Conservation (phyloP, 2,888 invertebrate genomes). For the Plagodis dolabraria region DNA sequence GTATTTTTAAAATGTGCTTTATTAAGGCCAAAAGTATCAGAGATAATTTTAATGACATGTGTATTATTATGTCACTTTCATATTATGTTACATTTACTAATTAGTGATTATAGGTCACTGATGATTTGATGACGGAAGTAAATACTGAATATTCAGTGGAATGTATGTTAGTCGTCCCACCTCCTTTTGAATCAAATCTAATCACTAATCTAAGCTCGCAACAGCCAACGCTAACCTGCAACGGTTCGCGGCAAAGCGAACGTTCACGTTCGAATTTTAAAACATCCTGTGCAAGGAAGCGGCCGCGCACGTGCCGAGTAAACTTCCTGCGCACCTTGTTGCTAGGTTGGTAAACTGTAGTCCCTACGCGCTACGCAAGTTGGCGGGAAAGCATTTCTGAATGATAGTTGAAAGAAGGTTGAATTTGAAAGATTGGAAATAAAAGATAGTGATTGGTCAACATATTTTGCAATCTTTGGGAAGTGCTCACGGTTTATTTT, state of each 20-base stretch:
- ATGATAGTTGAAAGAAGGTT: constrained; percentile 22
- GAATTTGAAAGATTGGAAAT: constrained; percentile 11
- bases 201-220: constrained; percentile 23
- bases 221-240: constrained; percentile 10
- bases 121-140: too few species aligned
- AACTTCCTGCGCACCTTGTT: constrained; percentile 69
- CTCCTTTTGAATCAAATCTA: constrained; percentile 1
- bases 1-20: too few species aligned
- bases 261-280: constrained; percentile 66
- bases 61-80: too few species aligned
- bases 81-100: too few species aligned
- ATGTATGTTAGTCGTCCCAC: not conserved
- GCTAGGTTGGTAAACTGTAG: constrained; percentile 11
- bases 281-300: constrained; percentile 80
- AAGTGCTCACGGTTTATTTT: too few species aligned
- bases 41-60: too few species aligned
- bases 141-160: too few species aligned
- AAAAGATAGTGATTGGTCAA: not conserved
- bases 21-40: too few species aligned
- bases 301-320: constrained; percentile 73
- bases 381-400: constrained; percentile 21
- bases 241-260: constrained; percentile 42
- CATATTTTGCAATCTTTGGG: not conserved
- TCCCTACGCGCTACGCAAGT: constrained; percentile 2
- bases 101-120: too few species aligned